These are phyloP conservation scores for Neoarius graeffei DNA, from an alignment of 2,113 vertebrate species.

Conservation along the genomic window DNA sequence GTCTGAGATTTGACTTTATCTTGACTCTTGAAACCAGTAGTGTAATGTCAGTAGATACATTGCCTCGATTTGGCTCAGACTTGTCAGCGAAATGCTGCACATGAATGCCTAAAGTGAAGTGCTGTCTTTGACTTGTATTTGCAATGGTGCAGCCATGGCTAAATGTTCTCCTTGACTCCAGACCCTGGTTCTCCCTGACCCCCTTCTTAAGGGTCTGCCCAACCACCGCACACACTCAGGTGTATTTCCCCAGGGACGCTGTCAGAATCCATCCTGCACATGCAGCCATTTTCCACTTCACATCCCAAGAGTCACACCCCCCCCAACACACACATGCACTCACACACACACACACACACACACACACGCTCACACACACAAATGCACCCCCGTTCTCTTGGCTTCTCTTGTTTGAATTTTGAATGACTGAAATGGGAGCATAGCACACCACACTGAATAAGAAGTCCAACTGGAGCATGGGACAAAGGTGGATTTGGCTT, in stretches of 20 bases:
- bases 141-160: conserved; percentile 28
- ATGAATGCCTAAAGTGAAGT: not conserved
- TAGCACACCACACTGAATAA: conserved; percentile 24
- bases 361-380: not conserved
- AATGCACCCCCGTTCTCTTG: not conserved
- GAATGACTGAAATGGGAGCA: conserved; percentile 32
- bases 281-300: conserved; percentile 59
- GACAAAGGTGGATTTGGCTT: conserved; percentile 50
- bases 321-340: conserved; percentile 28
- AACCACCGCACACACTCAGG: conserved; percentile 50
- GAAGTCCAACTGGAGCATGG: conserved; percentile 45
- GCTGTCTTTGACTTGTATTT: conserved; percentile 24
- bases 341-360: conserved; percentile 1
- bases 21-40: not conserved
- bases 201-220: conserved; percentile 33
- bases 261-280: conserved; percentile 54
- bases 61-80: not conserved
- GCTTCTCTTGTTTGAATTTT: conserved; percentile 11
- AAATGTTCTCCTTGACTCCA: conserved; percentile 49
- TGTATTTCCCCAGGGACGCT: conserved; percentile 67
- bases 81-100: not conserved
- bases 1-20: not conserved
- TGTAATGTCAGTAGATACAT: not conserved
- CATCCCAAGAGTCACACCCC: conserved; percentile 45
- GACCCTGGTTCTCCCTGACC: conserved; percentile 35